Evolutionary conservation across 2,797 vertebrate genomes (phyloP).

Genomic region (Chiloscyllium punctatum): DNA sequence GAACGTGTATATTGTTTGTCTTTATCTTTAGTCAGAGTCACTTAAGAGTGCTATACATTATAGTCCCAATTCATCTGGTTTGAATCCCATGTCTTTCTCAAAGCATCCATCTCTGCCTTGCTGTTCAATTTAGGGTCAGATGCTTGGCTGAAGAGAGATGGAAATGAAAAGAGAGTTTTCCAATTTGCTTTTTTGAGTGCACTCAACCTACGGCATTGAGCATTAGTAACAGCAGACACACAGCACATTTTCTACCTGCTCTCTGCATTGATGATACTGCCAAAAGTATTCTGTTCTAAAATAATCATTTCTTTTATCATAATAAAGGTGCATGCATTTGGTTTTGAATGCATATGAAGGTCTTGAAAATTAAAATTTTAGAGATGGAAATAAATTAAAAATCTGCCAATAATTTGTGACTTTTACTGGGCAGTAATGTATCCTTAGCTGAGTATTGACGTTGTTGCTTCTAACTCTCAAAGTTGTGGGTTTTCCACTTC

Average conservation of each 20-base stretch:
- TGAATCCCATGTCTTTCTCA: not conserved
- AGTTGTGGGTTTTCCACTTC: not conserved
- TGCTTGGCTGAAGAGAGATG: not conserved
- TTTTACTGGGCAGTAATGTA: not conserved
- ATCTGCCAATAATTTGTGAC: not conserved
- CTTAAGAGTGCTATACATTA: not conserved
- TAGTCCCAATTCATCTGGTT: not conserved
- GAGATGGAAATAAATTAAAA: no score
- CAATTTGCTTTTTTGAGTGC: not conserved
- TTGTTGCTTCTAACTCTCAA: not conserved
- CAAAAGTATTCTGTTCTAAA: not conserved
- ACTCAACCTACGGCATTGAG: not conserved
- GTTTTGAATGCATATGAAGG: not conserved
- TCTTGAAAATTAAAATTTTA: not conserved
- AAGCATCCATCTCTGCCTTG: not conserved
- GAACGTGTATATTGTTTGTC: not conserved
- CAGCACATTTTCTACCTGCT: not conserved
- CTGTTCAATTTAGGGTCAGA: not conserved
- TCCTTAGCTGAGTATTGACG: not conserved
- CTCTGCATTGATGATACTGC: not conserved
- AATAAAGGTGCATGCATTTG: not conserved
- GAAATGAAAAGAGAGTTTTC: not conserved
- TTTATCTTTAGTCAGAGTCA: not conserved
- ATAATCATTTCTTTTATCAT: not conserved
- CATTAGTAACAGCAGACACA: not conserved